phyloP scores from a whole-genome alignment of 2,113 vertebrate genomes.

The Cyprinus carpio region DNA sequence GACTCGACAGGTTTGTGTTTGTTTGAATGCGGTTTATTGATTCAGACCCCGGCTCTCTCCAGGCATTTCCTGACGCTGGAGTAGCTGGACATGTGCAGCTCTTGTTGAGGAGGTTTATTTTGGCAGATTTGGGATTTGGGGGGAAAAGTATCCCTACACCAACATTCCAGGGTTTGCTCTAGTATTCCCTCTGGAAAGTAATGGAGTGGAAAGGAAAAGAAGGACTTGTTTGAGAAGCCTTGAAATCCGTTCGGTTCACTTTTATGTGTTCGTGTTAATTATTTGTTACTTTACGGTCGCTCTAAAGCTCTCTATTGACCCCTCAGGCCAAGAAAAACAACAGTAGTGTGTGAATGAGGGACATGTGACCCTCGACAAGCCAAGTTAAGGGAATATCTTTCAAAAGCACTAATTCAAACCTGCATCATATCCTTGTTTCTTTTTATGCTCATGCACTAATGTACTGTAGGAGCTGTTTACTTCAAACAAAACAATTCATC shows the following conservation, averaged over 20 bases:
- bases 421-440: no score
- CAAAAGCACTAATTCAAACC: not conserved
- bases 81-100: constrained; percentile 70
- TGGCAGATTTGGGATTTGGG: constrained; percentile 67
- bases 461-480: not conserved
- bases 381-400: not conserved
- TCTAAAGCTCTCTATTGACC: constrained; percentile 38
- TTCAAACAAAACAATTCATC: not conserved
- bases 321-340: constrained; percentile 56
- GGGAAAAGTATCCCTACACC: constrained; percentile 58
- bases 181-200: constrained; percentile 68
- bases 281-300: constrained; percentile 61
- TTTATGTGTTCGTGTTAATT: constrained; percentile 66
- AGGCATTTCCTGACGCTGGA: constrained; percentile 75
- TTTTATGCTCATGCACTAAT: no score
- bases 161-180: constrained; percentile 74
- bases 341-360: constrained; percentile 45
- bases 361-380: constrained; percentile 30
- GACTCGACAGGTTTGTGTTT: constrained; percentile 67
- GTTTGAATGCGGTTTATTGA: constrained; percentile 70
- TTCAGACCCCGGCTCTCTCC: constrained; percentile 67
- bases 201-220: constrained; percentile 54
- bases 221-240: constrained; percentile 60
- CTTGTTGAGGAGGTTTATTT: constrained; percentile 75
- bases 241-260: constrained; percentile 61